These are phyloP conservation scores for Aphelenchoides fujianensis DNA, from an alignment of 1,140 invertebrate species.

Conservation along the genomic window DNA sequence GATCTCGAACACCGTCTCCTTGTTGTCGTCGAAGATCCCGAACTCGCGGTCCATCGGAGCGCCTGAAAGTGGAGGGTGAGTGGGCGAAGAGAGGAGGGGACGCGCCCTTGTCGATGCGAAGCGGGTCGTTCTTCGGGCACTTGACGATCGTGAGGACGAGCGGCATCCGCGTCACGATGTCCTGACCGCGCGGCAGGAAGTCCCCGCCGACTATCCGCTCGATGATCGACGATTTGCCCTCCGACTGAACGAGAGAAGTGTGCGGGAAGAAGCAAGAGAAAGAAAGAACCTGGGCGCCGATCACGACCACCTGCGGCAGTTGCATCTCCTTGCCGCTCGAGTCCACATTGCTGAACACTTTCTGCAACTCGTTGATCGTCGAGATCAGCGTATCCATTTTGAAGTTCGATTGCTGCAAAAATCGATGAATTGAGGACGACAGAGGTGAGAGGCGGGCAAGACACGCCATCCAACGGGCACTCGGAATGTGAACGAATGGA, in stretches of 20 bases:
- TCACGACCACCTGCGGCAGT: slow-evolving; percentile 89
- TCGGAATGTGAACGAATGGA: too few species aligned
- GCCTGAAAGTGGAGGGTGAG: too few species aligned
- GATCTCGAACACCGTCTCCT: slow-evolving; percentile 85
- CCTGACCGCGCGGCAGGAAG: slow-evolving; percentile 90
- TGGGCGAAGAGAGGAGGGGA: too few species aligned
- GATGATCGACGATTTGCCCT: slow-evolving; percentile 97
- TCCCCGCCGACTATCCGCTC: slow-evolving; percentile 93
- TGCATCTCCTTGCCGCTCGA: not conserved
- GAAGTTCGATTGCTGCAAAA: too few species aligned
- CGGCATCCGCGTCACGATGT: slow-evolving; percentile 92
- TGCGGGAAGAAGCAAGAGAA: not conserved
- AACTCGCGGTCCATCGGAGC: too few species aligned
- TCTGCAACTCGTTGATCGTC: not conserved
- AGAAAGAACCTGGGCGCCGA: slow-evolving; percentile 85
- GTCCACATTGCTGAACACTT: not conserved
- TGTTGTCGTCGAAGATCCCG: slow-evolving; percentile 91
- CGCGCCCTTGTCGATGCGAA: too few species aligned
- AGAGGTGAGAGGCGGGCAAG: too few species aligned
- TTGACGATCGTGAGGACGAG: slow-evolving; percentile 88
- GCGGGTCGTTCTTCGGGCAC: slow-evolving; percentile 69
- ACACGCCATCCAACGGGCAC: too few species aligned
- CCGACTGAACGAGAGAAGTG: slow-evolving; percentile 81
- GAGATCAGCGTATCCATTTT: not conserved
- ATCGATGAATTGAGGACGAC: too few species aligned